Base-by-base conservation (phyloP, 92 coral and sea anemone species). In the Umimayanthus chanpuru region DNA sequence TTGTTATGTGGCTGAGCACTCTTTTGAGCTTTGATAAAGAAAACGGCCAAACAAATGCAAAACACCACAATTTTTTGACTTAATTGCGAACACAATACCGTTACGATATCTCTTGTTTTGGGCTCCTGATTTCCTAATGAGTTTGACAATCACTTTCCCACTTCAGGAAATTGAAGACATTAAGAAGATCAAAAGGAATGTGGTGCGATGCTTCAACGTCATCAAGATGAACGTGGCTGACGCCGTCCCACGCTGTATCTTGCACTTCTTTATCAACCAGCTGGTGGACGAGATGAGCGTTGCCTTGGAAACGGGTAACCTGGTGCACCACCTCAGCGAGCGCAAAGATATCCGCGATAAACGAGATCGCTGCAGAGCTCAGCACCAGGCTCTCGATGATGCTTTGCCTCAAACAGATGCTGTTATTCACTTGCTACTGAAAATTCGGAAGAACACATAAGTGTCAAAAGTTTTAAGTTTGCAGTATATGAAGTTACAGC, bases 221-320 rank as follows among this genome's bases (percentile, higher is more conserved):
- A 67, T 92, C 72, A 94, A 94, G 80, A 92, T 94, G 77, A 94
- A 92, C 90, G 91, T 92, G 82, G 89, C 89, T 56, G 93, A 92
- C 78, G 90, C 96, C 5, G 93, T 94, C 16, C 96, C 96, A 3
- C 94, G 96, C 89, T 94, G 96, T 77, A 90, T 94, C 74, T 85
- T 85, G 28, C 94, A 94, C 85, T 94, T 94, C 88, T 92, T 94
- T 81, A 74, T 94, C 79, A 79, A 90, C 8, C 91, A 94, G 76
- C 83, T 94, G 18, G 94, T 94, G 58, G 92, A 92, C 40, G 92
- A 90, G 81, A 88, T 94, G 64, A 72, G 49, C 29, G 79, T 65
- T 47, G 94, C 94, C 86, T 66, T 94, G 89, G 92, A 92, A 81
- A 25, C 90, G 16, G 83, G 86, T n/a, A 81, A 93, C 67, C 80